These are phyloP conservation scores for Leptocoma aspasia DNA, from an alignment of 2,113 vertebrate genomes.

Conservation along the genomic window DNA sequence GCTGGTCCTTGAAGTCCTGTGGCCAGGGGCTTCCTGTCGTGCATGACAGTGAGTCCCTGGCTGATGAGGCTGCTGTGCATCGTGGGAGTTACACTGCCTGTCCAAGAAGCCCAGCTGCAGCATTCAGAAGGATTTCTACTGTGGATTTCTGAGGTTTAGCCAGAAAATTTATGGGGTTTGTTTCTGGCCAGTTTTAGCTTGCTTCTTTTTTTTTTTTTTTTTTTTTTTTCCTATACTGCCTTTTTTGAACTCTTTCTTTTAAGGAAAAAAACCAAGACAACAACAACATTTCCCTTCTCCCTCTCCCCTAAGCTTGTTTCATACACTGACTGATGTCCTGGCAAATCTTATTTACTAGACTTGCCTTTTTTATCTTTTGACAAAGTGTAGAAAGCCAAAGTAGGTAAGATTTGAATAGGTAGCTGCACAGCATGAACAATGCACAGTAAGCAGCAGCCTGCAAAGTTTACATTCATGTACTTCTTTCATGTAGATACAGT, in stretches of 20 bases:
- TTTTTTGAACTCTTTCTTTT: background rate
- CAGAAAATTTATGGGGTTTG: background rate
- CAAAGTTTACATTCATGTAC: background rate
- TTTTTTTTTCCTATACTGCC: background rate
- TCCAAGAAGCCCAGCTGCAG: constrained; percentile 33
- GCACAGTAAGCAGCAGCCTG: background rate
- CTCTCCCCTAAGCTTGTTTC: background rate
- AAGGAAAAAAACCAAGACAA: background rate
- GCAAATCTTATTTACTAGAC: background rate
- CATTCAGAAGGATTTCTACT: constrained; percentile 22
- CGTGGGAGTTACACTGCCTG: background rate
- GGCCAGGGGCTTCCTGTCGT: background rate
- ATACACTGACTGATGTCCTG: background rate
- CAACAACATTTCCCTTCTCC: background rate
- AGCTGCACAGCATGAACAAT: background rate
- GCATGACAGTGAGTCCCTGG: background rate
- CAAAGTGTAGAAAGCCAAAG: background rate
- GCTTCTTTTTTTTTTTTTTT: background rate
- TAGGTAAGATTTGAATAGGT: background rate
- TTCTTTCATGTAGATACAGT: background rate
- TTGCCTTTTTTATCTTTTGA: background rate
- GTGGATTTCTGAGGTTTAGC: background rate
- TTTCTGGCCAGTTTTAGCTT: background rate
- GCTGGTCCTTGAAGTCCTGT: background rate
- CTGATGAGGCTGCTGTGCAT: background rate